Base-by-base conservation (phyloP, 2,797 vertebrate genomes). In the Ctenopoma kingsleyae region DNA sequence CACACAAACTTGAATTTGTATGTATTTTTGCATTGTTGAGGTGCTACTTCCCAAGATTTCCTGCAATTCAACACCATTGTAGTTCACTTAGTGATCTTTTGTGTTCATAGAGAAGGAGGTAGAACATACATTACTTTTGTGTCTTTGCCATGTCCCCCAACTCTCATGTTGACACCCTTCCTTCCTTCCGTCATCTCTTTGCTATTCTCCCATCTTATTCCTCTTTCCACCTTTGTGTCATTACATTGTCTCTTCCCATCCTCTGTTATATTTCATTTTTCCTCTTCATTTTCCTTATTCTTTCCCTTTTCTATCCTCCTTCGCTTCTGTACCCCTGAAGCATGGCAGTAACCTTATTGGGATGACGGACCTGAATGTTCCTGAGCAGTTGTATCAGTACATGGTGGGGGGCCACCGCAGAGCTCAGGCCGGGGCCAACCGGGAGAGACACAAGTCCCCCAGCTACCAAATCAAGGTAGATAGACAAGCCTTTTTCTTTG, bases 381-480 rank as follows among this genome's bases (percentile, higher is more conserved):
- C 98, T 0, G 98, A 99, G 92, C 98, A 99, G 92, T 92, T 99
- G 35, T 99, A 99, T 88, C 98, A 99, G 90, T 99, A 99, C 89
- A 99, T 99, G 98, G 97, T 99, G 8, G 98, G 97, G 43, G 98
- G 98, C 0, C 97, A 99, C 67, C 93, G 97, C 13, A 94, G 96
- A 20, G 94, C 97, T 77, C 97, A 98, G 77, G 91, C 94, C 0
- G 97, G 97, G 48, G 93, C 96, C 82, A 97, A 94, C 91, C 92
- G 97, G 54, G 98, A 99, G 88, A 97, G 97, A 74, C 98, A 99
- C 92, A 99, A 99, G 87, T 99, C 98, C 22, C 98, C 98, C 56
- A 99, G 98, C 86, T 99, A 99, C 23, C 98, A 99, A 71, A 99
- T 99, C 74, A 99, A 98, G 96, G 98, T 98, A 69, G 62, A 83